Base-by-base conservation (phyloP, 2,888 invertebrate species). In the Pollenia labialis region DNA sequence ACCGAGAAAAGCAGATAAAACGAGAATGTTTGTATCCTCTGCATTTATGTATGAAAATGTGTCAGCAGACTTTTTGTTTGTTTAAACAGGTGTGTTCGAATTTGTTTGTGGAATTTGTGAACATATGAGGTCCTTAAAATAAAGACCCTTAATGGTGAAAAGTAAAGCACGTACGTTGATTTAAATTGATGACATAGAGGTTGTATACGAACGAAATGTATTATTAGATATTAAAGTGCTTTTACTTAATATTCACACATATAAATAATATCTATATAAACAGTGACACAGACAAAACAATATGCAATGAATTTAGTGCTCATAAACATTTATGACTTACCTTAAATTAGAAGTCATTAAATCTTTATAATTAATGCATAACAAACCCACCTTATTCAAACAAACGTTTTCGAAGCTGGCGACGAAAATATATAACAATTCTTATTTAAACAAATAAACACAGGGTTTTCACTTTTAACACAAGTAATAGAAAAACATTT, bases 151-250 rank as follows among this genome's bases (percentile, higher is more conserved):
- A 83, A 64, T 77, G 56, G 23, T n/a, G 11, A 32, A 71, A 77
- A 77, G 71, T 62, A 46, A 52, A 42, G 18, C 77, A 84, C 83
- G 83, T 79, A 74, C 58, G 42, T 66, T 79, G 72, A 84, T 83
- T 72, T 71, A 56, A 72, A 83, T 83, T 77, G 83, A 77, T 77
- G 48, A 52, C 44, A 54, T 71, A n/a, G 69, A 54, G 71, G n/a
- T 60, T 75, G 23, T 62, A 69, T 60, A 64, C 54, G 56, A 71
- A 83, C 50, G 40, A 76, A 68, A 62, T 62, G 32, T 50, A 69
- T 68, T 64, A 18, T 32, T 23, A 32, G 48, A 68, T 32, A 52
- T 71, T 54, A 9, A 71, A 42, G 12, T 54, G 42, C 54, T 52
- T 71, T 42, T 42, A 54, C 16, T 18, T 44, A 71, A 71, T 71